phyloP scores from a whole-genome alignment of 2,797 vertebrate species.

The Lycodopsis pacificus region DNA sequence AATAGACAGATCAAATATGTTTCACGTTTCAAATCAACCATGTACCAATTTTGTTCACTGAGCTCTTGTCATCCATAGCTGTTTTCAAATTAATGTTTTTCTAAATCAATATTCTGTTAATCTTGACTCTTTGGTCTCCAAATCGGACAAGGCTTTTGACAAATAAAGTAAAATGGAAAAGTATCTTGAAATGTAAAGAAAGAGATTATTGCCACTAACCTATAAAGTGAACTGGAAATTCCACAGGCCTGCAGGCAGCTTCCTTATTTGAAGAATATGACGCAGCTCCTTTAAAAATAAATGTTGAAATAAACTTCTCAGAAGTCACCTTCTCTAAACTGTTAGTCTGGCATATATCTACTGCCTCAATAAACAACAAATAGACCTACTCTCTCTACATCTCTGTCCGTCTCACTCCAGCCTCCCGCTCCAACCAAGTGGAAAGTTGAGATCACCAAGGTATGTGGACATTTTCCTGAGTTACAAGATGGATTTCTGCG shows the following conservation, averaged over 20 bases:
- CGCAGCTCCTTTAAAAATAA: background rate
- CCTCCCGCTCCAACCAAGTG: background rate
- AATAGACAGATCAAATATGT: background rate
- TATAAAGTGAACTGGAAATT: background rate
- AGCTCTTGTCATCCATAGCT: background rate
- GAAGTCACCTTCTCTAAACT: background rate
- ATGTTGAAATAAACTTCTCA: background rate
- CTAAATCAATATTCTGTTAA: background rate
- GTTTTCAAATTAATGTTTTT: background rate
- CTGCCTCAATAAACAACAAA: background rate
- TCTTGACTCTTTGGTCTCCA: background rate
- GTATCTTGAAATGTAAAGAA: background rate
- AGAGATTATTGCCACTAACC: slow-evolving; percentile 19
- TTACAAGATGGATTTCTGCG: slow-evolving; percentile 27
- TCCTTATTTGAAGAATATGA: slow-evolving; percentile 10
- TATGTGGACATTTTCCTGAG: slow-evolving; percentile 41
- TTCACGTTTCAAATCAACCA: background rate
- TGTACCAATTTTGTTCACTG: background rate
- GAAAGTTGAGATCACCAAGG: slow-evolving; percentile 7
- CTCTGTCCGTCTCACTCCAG: slow-evolving; percentile 17
- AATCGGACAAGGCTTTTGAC: background rate
- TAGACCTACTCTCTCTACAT: background rate
- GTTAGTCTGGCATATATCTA: background rate
- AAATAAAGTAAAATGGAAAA: background rate
- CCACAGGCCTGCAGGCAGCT: slow-evolving; percentile 15